A percentile compares a stretch with the other conserved stretches of the same genome.
Conservation (phyloP, 2,888 invertebrate genomes). For the Melinaea marsaeus region DNA sequence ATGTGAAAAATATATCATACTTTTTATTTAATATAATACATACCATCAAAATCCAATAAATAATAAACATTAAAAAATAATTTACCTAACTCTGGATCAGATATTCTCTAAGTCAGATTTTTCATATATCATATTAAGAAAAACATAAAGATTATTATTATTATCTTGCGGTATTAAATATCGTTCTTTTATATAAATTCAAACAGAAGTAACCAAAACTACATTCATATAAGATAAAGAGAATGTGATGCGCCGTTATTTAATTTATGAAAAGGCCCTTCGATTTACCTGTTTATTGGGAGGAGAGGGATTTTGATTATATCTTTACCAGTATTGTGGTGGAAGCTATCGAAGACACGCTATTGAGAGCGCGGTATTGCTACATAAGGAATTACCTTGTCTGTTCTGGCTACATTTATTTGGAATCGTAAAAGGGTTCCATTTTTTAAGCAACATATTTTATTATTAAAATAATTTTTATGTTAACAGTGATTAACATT, state of each 20-base stretch:
- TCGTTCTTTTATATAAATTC: background rate
- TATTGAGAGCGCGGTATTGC: slow-evolving; percentile 12
- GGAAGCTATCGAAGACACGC: slow-evolving; percentile 12
- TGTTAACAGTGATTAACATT: too few species aligned
- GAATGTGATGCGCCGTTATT: slow-evolving; percentile 25
- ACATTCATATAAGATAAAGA: background rate
- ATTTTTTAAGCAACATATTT: too few species aligned
- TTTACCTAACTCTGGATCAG: too few species aligned
- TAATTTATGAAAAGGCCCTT: slow-evolving; percentile 29
- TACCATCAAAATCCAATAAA: too few species aligned
- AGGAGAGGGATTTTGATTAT: slow-evolving; percentile 21
- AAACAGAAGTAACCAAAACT: background rate
- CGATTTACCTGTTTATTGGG: slow-evolving; percentile 33
- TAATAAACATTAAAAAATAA: too few species aligned
- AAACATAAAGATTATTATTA: background rate
- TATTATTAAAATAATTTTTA: too few species aligned
- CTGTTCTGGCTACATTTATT: background rate
- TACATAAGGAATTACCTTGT: slow-evolving; percentile 12
- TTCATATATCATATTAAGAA: too few species aligned
- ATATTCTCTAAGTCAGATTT: too few species aligned
- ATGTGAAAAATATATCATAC: too few species aligned
- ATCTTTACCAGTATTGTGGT: slow-evolving; percentile 22
- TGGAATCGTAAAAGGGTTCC: too few species aligned
- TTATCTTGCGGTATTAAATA: background rate
- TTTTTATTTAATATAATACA: too few species aligned